Conservation (phyloP, 2,113 vertebrate genomes). For the Anseranas semipalmata region DNA sequence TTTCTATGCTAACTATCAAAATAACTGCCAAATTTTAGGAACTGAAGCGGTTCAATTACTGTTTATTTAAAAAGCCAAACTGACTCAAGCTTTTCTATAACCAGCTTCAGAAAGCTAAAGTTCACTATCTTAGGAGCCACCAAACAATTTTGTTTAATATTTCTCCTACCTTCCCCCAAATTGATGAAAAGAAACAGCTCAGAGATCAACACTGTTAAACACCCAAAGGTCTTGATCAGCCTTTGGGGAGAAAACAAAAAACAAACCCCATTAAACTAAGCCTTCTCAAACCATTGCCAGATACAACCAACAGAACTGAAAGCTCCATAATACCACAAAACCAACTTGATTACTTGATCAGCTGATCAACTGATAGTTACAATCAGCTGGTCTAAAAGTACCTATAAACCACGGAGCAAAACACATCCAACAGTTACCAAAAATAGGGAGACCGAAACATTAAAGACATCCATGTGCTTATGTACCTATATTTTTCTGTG, state of each 20-base stretch:
- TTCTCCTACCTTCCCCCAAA: neutral
- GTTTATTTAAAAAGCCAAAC: neutral
- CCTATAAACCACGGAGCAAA: neutral
- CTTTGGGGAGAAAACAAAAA: neutral
- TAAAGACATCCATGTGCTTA: neutral
- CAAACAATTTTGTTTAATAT: neutral
- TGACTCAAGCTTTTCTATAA: neutral
- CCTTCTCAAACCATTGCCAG: neutral
- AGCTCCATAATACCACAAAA: neutral
- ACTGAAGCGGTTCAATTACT: neutral
- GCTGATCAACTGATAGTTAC: too few relatives aligned
- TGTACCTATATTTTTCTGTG: neutral
- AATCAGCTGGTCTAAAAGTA: neutral
- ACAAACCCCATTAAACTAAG: neutral
- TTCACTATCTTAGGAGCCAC: neutral
- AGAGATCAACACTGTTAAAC: neutral
- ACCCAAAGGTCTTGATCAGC: neutral
- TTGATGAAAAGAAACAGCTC: neutral
- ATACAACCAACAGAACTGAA: neutral
- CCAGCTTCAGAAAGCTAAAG: neutral
- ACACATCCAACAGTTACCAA: neutral
- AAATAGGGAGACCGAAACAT: neutral
- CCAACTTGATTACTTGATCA: neutral
- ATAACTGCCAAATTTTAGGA: neutral
- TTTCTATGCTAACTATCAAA: neutral